Evolutionary conservation across 2,888 invertebrate genomes (phyloP), one percentile per base, ranked within the genome.

Genomic region (Mimachlamys varia): DNA sequence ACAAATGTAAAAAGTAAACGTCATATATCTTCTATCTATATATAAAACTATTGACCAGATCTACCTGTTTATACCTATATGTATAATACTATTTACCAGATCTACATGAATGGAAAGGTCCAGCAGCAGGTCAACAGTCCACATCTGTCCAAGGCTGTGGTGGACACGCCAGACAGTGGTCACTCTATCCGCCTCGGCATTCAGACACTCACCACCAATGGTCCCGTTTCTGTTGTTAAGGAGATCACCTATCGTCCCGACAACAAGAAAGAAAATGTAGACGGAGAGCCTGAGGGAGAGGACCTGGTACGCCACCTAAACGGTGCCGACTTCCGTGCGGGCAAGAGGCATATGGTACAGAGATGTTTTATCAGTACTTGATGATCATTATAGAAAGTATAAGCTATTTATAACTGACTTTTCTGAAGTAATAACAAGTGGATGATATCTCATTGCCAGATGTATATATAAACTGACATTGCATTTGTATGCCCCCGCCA

Each of bases 181-280:
- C 92, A 93, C 3, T 92, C 94, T n/a, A 94, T 95, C 88, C 93
- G 94, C 53, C 94, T 96, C 91, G 94, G 94, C 89, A 95, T 96
- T 88, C 95, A 96, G 92, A 95, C 95, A 12, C 92, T 95, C 76
- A 93, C 94, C 33, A 93, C 93, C 7, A 93, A 93, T 38, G 95
- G 95, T 53, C 93, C 93, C 50, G 92, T 92, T 90, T 96, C 96
- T 15, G 93, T 93, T 15, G 76, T 94, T 13, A 93, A 94, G 58
- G 94, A 95, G 91, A 92, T 95, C 89, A 92, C 94, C 90, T 95
- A 94, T 88, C 76, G 76, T 33, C 76, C 27, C 33, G 76, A 76
- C 76, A 76, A 76, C 76, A 76, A 27, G 33, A 94, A 95, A 92
- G 95, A 94, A 0, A 92, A 93, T 10, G 94, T 94, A 33, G 91